These are phyloP conservation scores for Noctua fimbriata DNA, from an alignment of 2,888 invertebrate species.

Conservation along the genomic window DNA sequence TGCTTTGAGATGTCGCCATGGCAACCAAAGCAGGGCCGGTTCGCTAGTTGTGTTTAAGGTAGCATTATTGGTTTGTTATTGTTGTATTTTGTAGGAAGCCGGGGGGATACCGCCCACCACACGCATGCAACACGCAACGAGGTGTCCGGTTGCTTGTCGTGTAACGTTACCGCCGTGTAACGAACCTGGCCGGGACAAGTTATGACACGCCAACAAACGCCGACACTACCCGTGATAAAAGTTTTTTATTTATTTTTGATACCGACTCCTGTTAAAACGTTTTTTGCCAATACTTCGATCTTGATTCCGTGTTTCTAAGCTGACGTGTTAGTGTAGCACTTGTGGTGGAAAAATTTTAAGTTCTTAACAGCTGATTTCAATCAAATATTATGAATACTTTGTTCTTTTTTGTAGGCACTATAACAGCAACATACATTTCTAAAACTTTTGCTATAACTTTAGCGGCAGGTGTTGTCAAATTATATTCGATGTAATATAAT, in stretches of 20 bases:
- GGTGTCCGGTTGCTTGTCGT: slow-evolving; percentile 85
- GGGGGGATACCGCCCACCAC: slow-evolving; percentile 70
- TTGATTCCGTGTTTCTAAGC: slow-evolving; percentile 42
- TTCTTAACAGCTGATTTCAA: neutral
- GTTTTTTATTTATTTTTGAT: slow-evolving; percentile 79
- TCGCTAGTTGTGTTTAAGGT: slow-evolving; percentile 56
- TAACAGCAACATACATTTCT: slow-evolving; percentile 1
- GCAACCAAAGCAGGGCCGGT: neutral
- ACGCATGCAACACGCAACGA: slow-evolving; percentile 81
- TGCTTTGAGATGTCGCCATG: neutral
- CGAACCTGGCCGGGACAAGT: slow-evolving; percentile 82
- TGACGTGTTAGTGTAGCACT: slow-evolving; percentile 16
- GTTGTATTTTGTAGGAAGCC: slow-evolving; percentile 64
- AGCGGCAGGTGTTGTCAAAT: neutral
- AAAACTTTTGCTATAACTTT: neutral
- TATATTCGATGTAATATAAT: neutral
- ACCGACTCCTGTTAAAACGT: slow-evolving; percentile 61
- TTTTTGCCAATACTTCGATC: slow-evolving; percentile 55
- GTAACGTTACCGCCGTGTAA: slow-evolving; percentile 81
- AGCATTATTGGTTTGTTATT: slow-evolving; percentile 69
- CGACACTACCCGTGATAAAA: slow-evolving; percentile 77
- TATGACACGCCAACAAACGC: slow-evolving; percentile 87
- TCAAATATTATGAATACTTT: neutral
- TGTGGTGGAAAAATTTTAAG: neutral
- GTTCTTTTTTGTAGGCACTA: neutral